Percentiles rank a stretch among this genome's conserved stretches.
Conservation (phyloP, 1,140 invertebrate species). For the Bicyclus anynana region DNA sequence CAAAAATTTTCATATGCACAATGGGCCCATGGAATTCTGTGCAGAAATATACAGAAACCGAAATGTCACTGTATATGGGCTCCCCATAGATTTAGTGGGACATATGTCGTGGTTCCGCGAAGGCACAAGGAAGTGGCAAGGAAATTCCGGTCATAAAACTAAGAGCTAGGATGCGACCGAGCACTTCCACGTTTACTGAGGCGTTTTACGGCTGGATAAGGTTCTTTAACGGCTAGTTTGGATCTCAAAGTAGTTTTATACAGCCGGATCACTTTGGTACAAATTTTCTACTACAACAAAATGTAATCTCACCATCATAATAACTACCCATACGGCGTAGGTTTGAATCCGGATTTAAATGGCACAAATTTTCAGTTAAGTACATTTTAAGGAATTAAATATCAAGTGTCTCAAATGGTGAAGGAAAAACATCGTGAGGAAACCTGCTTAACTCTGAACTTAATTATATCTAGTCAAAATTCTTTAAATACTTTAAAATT, state of each 20-base stretch:
- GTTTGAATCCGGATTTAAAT: too few relatives aligned
- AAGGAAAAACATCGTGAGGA: too few relatives aligned
- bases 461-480: too few relatives aligned
- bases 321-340: too few relatives aligned
- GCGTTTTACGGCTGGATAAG: constrained; percentile 6
- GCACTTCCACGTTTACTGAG: constrained; percentile 7
- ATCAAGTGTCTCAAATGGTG: too few relatives aligned
- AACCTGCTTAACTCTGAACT: too few relatives aligned
- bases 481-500: too few relatives aligned
- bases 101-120: constrained; percentile 13
- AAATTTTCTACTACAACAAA: constrained; percentile 6
- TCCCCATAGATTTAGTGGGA: constrained; percentile 12
- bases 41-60: neutral
- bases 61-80: constrained; percentile 7
- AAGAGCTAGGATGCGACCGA: constrained; percentile 8
- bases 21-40: too few relatives aligned
- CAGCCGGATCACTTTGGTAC: constrained; percentile 4
- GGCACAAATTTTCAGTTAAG: too few relatives aligned
- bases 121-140: constrained; percentile 18
- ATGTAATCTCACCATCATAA: constrained; percentile 8
- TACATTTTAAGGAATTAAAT: too few relatives aligned
- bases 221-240: neutral
- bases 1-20: neutral
- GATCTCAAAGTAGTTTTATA: constrained; percentile 10
- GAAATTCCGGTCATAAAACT: constrained; percentile 31